Evolutionary conservation across 2,113 vertebrate species (phyloP), one percentile per base, ranked within the genome.

Genomic region (Ctenomys sociabilis): DNA sequence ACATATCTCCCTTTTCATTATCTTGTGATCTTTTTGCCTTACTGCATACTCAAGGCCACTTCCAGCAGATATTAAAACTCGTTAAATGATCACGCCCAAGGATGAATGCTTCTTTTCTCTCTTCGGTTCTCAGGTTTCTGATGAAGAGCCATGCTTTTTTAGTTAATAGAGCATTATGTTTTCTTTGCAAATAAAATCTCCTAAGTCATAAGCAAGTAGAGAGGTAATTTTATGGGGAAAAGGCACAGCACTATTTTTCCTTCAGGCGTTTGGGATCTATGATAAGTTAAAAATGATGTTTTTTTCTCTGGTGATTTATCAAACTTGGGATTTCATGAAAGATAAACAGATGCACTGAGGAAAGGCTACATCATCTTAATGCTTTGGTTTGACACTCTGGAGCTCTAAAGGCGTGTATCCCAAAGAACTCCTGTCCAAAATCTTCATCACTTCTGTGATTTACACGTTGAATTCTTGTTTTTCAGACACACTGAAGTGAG

Each of bases 281-380:
- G 1, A 93, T 88, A 80, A 73, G 88, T 96, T 97, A 95, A 97
- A 97, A 96, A 97, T 95, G 95, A 97, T 93, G 93, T 91, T 97
- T 97, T 96, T 97, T 96, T 96, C 96, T 97, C 96, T 85, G 85
- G 95, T 95, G 88, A 97, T 97, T 97, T 97, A 97, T 98, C 96
- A 97, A 97, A 82, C 93, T 97, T 32, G 43, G 97, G 97, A 98
- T 95, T 93, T 96, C 95, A 95, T 86, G 93, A 96, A 98, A 96
- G 95, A 96, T 94, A 96, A 97, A 96, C 94, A 97, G 97, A 97
- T 93, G 96, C 66, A 70, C 59, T 49, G 30, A 85, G 94, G 96
- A 94, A 95, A 91, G 85, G 77, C 91, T 95, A 64, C 75, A 94
- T 96, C 96, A 95, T 92, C 93, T 91, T 96, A 97, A 95, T 95